Conservation (phyloP, 2,113 vertebrate species). For the Physeter macrocephalus region DNA sequence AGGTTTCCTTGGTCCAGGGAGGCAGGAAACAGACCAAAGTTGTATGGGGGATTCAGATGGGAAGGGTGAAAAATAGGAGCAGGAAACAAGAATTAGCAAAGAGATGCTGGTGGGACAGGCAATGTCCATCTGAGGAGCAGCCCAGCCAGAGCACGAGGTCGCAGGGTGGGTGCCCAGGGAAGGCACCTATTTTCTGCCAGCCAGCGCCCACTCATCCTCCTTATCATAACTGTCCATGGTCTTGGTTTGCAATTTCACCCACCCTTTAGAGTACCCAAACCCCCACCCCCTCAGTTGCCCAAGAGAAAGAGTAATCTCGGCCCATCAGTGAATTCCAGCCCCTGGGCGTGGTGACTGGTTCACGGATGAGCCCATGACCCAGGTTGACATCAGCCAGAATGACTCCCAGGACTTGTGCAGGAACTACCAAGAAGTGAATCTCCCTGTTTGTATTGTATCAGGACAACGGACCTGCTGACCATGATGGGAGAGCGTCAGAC, state of each 20-base stretch:
- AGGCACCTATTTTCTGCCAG: neutral
- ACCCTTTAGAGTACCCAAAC: neutral
- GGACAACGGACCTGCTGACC: neutral
- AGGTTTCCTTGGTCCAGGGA: neutral
- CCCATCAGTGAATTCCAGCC: neutral
- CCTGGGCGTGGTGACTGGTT: neutral
- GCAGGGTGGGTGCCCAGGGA: neutral
- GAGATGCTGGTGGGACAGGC: neutral
- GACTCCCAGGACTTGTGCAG: neutral
- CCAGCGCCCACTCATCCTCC: neutral
- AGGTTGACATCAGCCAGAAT: neutral
- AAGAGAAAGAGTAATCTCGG: neutral
- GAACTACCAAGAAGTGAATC: neutral
- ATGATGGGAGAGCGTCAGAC: neutral
- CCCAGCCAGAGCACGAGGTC: neutral
- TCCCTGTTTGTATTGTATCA: neutral
- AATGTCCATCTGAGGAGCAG: neutral
- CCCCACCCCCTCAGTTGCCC: fast-evolving
- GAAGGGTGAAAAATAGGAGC: neutral
- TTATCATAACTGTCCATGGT: neutral
- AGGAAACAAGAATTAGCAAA: neutral
- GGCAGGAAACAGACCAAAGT: neutral
- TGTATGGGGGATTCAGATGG: neutral
- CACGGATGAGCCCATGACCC: neutral
- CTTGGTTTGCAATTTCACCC: neutral